phyloP scores from a whole-genome alignment of 2,888 invertebrate genomes.

The Meloe dianella region DNA sequence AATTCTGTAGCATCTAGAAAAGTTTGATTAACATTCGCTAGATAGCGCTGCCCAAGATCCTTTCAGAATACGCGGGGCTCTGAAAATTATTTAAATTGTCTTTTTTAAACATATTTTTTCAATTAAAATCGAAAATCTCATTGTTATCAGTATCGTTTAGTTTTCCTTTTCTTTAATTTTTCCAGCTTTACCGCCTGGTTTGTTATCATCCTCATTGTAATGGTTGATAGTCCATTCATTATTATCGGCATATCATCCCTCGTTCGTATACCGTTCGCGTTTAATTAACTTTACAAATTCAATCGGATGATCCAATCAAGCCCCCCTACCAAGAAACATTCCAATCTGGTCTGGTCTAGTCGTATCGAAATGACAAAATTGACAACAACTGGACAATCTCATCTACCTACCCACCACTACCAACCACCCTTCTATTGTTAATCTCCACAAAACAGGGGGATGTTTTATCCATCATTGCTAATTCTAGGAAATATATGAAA shows the following conservation, averaged over 20 bases:
- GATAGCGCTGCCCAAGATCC: no score
- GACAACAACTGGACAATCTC: constrained; percentile 32
- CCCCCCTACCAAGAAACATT: constrained; percentile 25
- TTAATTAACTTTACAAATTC: constrained; percentile 30
- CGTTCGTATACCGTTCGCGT: constrained; percentile 15
- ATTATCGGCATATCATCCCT: background rate
- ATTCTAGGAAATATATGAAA: background rate
- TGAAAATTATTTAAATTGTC: no score
- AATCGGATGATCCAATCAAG: constrained; percentile 36
- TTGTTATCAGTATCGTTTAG: no score
- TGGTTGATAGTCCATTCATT: background rate
- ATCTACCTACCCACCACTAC: constrained; percentile 6
- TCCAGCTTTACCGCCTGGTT: background rate
- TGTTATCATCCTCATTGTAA: background rate
- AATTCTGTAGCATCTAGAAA: no score
- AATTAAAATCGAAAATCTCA: no score
- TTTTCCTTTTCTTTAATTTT: no score
- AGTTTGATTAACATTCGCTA: no score
- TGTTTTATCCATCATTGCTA: background rate
- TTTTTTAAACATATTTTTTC: no score
- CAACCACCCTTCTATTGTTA: background rate
- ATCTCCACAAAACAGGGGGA: background rate
- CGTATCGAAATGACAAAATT: constrained; percentile 26
- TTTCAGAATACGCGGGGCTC: no score
- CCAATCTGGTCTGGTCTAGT: constrained; percentile 24